Evolutionary conservation across 2,797 vertebrate genomes (phyloP).

Genomic region (Mormyrus proboscirostris): DNA sequence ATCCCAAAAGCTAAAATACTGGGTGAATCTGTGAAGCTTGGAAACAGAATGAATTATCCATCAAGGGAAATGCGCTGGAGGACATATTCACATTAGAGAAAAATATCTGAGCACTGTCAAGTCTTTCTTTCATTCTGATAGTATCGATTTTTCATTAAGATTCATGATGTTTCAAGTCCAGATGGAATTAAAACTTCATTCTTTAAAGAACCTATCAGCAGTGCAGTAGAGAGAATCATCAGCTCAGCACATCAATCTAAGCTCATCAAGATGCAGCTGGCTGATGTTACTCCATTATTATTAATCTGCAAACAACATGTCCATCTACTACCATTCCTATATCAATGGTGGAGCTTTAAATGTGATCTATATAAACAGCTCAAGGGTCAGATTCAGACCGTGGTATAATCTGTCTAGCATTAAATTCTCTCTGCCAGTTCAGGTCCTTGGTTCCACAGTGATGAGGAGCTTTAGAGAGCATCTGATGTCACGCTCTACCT

Average conservation of each 20-base stretch:
- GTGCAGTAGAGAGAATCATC: neutral
- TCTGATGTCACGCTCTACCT: neutral
- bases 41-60: neutral
- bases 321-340: neutral
- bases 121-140: neutral
- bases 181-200: neutral
- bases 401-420: neutral
- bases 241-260: neutral
- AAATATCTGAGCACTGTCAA: neutral
- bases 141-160: neutral
- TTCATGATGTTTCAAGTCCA: constrained; percentile 10
- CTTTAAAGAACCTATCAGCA: neutral
- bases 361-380: constrained; percentile 7
- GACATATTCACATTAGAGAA: neutral
- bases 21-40: neutral
- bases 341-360: neutral
- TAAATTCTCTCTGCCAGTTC: neutral
- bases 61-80: neutral
- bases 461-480: neutral
- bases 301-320: constrained; percentile 10
- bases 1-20: neutral
- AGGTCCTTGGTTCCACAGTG: neutral
- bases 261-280: neutral
- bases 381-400: neutral
- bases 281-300: neutral